Conservation (phyloP, 2,113 vertebrate genomes). For the Pelusios castaneus region DNA sequence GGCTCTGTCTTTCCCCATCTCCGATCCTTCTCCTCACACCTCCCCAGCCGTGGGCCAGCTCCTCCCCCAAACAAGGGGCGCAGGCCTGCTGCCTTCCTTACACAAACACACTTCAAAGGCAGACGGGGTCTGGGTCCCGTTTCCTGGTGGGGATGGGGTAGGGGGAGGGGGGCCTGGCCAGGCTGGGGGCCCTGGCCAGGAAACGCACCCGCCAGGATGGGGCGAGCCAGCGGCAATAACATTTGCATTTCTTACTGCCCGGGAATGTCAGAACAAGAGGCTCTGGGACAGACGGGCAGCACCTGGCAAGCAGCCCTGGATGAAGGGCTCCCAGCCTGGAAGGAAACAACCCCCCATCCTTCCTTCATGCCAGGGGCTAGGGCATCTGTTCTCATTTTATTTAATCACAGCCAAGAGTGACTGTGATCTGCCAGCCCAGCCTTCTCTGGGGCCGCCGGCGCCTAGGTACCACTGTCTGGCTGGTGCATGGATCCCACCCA, state of each 20-base stretch:
- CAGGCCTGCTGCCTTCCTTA: conserved; percentile 21
- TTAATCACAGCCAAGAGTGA: background rate
- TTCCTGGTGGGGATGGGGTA: background rate
- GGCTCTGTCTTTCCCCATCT: background rate
- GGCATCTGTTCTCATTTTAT: background rate
- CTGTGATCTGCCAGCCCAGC: background rate
- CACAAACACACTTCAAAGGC: conserved; percentile 55
- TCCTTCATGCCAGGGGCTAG: background rate
- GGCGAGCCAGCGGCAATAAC: background rate
- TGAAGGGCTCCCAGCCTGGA: background rate
- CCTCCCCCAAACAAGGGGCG: conserved; percentile 15
- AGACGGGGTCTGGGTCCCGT: background rate
- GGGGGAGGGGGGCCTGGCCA: background rate
- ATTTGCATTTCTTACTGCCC: background rate
- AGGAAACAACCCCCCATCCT: background rate
- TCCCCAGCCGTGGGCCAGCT: background rate
- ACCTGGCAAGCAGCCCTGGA: background rate
- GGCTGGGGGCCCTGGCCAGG: background rate
- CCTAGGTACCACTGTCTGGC: background rate
- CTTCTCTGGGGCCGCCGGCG: background rate
- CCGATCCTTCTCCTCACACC: background rate
- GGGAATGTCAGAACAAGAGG: background rate
- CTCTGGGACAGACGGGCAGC: background rate
- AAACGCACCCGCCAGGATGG: background rate
- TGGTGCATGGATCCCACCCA: background rate